Base-by-base conservation (phyloP, 2,888 invertebrate species). In the Cataglyphis albicans region DNA sequence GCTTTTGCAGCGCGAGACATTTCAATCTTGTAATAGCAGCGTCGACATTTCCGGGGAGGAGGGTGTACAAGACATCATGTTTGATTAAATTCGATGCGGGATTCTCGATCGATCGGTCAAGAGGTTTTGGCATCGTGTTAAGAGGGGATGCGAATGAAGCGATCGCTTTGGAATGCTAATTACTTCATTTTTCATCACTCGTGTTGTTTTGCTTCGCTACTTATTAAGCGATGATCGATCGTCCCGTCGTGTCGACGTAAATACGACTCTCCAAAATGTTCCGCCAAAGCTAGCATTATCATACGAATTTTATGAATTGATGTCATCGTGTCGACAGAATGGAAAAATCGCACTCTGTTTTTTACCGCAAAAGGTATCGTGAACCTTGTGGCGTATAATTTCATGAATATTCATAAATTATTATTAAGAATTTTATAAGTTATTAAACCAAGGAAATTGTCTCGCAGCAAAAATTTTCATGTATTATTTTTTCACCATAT, bases 141-240 rank as follows among this genome's bases (percentile, higher is more conserved):
- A 57, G 59, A 70, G 64, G 48, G 65, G 41, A 38, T 68, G 65
- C 38, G 68, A 67, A 81, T 63, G 83, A 68, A 70, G 48, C 72
- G 52, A 75, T 83, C 84, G 84, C 76, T 83, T 68, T 57, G 89
- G 83, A 81, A 86, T 88, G 88, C 87, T 91, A 91, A 91, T 91
- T 90, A 89, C 86, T 87, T 90, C 87, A 87, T 90, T 90, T 86
- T 86, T 87, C 90, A 87, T 83, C 86, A 74, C 61, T 73, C 81
- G 52, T 57, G 57, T 83, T 84, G 59, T 84, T 85, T 87, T 84
- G 76, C 82, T 82, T 74, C 65, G 86, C 68, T 81, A 84, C 88
- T 89, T 89, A 88, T 91, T 91, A 89, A 86, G 81, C 74, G 84
- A 86, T 88, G 91, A 90, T 91, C 87, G 87, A 90, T 89, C 76